Conservation (phyloP, 2,113 vertebrate species). For the Prochilodus magdalenae region DNA sequence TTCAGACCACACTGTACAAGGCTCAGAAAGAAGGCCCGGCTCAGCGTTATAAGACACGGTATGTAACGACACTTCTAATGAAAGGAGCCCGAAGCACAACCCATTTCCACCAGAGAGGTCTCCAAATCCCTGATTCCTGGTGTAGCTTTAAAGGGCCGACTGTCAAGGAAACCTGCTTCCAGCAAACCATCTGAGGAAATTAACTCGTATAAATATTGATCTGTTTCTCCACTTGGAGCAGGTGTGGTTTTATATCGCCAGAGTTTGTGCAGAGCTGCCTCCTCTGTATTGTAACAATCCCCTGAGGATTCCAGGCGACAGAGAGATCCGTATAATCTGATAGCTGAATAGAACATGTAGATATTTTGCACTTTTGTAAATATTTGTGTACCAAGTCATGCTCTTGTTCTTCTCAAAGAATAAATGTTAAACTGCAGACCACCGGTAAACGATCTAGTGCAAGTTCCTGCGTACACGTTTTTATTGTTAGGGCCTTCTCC, state of each 20-base stretch:
- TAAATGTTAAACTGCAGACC: neutral
- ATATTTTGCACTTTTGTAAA: slow-evolving; percentile 21
- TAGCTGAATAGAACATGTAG: neutral
- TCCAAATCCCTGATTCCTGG: too few relatives aligned
- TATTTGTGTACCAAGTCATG: neutral
- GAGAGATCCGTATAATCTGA: neutral
- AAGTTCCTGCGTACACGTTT: too few relatives aligned
- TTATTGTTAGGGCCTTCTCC: too few relatives aligned
- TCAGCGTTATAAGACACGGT: too few relatives aligned
- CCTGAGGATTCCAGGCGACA: neutral
- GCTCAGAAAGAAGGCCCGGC: too few relatives aligned
- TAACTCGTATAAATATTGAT: neutral
- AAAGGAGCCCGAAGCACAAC: too few relatives aligned
- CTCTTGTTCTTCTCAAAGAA: neutral
- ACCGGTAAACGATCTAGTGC: neutral
- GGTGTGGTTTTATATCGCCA: slow-evolving; percentile 29
- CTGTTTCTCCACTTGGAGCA: neutral
- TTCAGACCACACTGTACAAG: too few relatives aligned
- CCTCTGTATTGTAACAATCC: neutral
- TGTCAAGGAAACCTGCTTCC: neutral
- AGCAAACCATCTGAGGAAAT: neutral
- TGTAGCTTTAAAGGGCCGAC: too few relatives aligned
- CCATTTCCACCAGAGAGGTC: too few relatives aligned
- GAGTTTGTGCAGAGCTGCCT: neutral
- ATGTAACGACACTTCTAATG: too few relatives aligned